Percentiles rank a stretch among this genome's conserved stretches.
Evolutionary conservation across 2,888 invertebrate genomes (phyloP).

Genomic region (Rhopalosiphum nymphaeae): DNA sequence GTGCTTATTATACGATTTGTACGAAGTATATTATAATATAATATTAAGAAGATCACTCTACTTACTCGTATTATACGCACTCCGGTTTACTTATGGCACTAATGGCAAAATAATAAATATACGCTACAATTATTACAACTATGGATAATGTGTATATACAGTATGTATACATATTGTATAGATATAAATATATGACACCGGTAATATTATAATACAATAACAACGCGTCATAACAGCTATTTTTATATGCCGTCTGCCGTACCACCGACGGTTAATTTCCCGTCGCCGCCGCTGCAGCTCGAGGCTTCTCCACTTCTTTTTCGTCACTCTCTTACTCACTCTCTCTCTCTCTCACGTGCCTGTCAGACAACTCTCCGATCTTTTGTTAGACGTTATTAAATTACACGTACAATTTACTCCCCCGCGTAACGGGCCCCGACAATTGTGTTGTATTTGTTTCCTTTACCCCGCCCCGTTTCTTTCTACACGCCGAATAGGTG

Average conservation of each 20-base stretch:
- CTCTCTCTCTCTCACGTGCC: not conserved
- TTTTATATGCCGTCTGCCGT: constrained; percentile 39
- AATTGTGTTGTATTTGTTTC: constrained; percentile 17
- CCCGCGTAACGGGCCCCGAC: constrained; percentile 44
- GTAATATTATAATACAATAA: constrained; percentile 16
- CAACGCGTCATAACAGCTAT: constrained; percentile 35
- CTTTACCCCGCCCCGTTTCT: not conserved
- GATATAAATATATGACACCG: not conserved
- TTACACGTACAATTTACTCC: constrained; percentile 54
- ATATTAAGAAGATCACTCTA: not conserved
- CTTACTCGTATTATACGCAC: not conserved
- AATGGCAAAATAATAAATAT: not conserved
- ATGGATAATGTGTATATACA: not conserved
- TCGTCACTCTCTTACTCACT: not conserved
- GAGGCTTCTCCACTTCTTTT: constrained; percentile 8
- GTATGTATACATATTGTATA: no score
- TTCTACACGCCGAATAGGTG: not conserved
- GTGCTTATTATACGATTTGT: not conserved
- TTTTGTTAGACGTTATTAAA: constrained; percentile 59
- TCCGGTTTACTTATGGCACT: not conserved
- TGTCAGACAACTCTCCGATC: constrained; percentile 12
- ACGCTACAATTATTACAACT: not conserved
- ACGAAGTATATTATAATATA: not conserved
- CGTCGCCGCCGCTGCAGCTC: constrained; percentile 12
- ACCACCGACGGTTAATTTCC: constrained; percentile 45